phyloP scores from a whole-genome alignment of 2,888 invertebrate species.

The Tetanocera ferruginea region DNA sequence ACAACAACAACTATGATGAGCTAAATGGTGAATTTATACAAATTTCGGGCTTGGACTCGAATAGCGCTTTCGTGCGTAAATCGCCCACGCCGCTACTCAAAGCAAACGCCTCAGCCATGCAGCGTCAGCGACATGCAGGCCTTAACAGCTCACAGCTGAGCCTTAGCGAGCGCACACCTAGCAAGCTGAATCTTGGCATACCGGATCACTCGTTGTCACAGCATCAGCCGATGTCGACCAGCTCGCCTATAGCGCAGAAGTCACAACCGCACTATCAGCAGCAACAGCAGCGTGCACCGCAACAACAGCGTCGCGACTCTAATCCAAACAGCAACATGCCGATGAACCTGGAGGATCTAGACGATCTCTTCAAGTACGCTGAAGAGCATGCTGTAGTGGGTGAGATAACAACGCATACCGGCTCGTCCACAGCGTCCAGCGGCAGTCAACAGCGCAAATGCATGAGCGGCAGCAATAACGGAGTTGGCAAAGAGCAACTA shows the following conservation, averaged over 20 bases:
- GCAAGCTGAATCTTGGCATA: conserved; percentile 66
- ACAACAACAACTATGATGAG: conserved; percentile 60
- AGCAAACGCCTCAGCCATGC: conserved; percentile 49
- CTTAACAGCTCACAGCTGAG: conserved; percentile 70
- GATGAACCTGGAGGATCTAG: conserved; percentile 79
- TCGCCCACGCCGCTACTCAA: conserved; percentile 70
- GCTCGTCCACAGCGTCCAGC: conserved; percentile 6
- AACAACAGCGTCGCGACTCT: conserved; percentile 65
- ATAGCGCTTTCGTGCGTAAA: conserved; percentile 72
- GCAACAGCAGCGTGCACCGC: conserved; percentile 59
- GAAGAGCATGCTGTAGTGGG: conserved; percentile 75
- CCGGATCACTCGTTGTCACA: conserved; percentile 59
- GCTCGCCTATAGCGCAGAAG: conserved; percentile 36
- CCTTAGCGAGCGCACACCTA: conserved; percentile 65
- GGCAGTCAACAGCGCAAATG: conserved; percentile 6
- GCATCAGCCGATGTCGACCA: conserved; percentile 26
- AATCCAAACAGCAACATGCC: conserved; percentile 72
- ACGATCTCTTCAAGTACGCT: conserved; percentile 80
- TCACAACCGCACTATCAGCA: conserved; percentile 16
- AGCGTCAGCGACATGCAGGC: conserved; percentile 48
- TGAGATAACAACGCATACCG: conserved; percentile 54
- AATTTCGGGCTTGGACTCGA: conserved; percentile 74
- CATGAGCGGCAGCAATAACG: conserved; percentile 14
- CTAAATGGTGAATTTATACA: conserved; percentile 73
- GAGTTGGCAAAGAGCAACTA: conserved; percentile 61